These are phyloP conservation scores for Agrotis segetum DNA, from an alignment of 2,888 invertebrate genomes.

Conservation along the genomic window DNA sequence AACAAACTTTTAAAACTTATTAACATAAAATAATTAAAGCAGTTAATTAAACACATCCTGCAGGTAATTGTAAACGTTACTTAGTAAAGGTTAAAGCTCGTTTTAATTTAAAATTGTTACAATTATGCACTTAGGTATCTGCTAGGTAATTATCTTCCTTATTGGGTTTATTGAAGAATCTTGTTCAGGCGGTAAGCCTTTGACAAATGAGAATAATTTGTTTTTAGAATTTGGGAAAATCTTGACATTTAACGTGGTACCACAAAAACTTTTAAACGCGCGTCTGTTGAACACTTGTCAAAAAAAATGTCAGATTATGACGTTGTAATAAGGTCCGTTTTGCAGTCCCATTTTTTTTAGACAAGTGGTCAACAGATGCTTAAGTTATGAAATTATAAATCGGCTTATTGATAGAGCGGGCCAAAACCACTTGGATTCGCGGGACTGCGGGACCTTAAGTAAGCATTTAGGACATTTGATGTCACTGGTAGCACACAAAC, in stretches of 20 bases:
- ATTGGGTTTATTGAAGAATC: conserved; percentile 41
- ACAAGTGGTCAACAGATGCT: too few species aligned
- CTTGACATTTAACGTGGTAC: too few species aligned
- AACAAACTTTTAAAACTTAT: conserved; percentile 35
- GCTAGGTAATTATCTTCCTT: conserved; percentile 48
- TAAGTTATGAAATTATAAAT: too few species aligned
- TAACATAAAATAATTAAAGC: conserved; percentile 52
- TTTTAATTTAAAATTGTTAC: conserved; percentile 50
- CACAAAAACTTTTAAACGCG: too few species aligned
- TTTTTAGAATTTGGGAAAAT: neutral
- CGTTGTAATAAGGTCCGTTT: too few species aligned
- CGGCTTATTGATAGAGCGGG: too few species aligned
- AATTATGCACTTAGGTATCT: conserved; percentile 38
- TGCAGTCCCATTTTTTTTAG: too few species aligned
- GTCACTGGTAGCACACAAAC: neutral
- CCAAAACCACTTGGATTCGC: too few species aligned
- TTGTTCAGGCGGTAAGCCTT: conserved; percentile 1
- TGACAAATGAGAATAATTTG: conserved; percentile 11
- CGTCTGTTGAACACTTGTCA: too few species aligned
- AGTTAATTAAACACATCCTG: conserved; percentile 46
- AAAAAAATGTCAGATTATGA: too few species aligned
- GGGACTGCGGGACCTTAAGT: too few species aligned
- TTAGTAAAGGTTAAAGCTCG: conserved; percentile 50
- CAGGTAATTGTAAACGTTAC: conserved; percentile 22
- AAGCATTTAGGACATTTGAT: too few species aligned